These are phyloP conservation scores for Seladonia tumulorum DNA, from an alignment of 2,888 invertebrate genomes.

Conservation along the genomic window DNA sequence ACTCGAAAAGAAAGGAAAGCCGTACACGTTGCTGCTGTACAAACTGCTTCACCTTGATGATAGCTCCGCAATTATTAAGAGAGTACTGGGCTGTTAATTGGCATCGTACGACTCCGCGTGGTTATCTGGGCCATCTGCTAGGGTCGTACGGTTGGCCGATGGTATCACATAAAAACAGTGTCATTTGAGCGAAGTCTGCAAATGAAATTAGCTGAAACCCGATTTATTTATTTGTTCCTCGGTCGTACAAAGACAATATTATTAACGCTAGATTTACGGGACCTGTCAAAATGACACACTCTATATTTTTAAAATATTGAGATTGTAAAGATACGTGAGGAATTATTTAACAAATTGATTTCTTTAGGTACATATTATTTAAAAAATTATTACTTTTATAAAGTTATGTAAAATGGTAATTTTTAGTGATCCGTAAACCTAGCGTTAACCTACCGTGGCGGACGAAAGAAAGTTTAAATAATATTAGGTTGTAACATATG, in stretches of 20 bases:
- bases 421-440: no score
- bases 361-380: no score
- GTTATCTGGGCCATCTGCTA: slow-evolving; percentile 13
- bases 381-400: no score
- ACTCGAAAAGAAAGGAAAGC: background rate
- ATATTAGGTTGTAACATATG: no score
- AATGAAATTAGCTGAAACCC: background rate
- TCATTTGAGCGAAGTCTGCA: background rate
- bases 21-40: background rate
- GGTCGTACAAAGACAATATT: background rate
- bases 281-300: no score
- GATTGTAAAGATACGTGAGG: no score
- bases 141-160: background rate
- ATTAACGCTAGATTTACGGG: background rate
- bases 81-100: slow-evolving; percentile 16
- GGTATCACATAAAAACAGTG: slow-evolving; percentile 1
- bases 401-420: no score
- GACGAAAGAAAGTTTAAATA: no score
- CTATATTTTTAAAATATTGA: no score
- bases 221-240: background rate
- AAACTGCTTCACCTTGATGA: background rate
- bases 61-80: slow-evolving; percentile 1
- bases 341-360: no score
- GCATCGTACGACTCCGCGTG: background rate
- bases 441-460: no score